phyloP scores from a whole-genome alignment of 2,113 vertebrate genomes.

The Trochalopteron elliotii region DNA sequence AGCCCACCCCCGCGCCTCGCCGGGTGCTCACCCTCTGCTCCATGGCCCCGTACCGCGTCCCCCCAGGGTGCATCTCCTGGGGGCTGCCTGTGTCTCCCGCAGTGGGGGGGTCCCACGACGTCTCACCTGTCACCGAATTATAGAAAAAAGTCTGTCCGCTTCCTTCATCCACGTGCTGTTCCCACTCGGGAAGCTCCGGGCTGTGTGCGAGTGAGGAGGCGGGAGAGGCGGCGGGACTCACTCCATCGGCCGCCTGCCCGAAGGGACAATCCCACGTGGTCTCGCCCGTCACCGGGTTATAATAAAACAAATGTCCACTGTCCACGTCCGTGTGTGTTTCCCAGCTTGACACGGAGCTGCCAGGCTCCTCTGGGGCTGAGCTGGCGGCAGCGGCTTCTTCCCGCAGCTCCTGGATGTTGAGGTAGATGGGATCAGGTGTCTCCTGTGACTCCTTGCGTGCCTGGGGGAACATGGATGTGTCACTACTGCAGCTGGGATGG shows the following conservation, averaged over 20 bases:
- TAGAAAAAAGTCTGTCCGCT: constrained; percentile 88
- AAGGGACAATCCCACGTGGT: constrained; percentile 94
- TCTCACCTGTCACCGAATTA: constrained; percentile 87
- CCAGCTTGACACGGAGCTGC: constrained; percentile 72
- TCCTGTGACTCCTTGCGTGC: neutral
- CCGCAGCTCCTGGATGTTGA: constrained; percentile 81
- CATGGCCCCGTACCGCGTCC: neutral
- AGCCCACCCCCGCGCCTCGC: neutral
- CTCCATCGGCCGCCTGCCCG: constrained; percentile 46
- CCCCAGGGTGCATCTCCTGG: constrained; percentile 28
- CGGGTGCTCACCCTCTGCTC: constrained; percentile 68
- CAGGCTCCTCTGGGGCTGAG: neutral
- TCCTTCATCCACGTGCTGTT: constrained; percentile 83
- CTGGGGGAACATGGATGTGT: neutral
- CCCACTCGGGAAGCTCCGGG: constrained; percentile 77
- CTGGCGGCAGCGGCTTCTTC: neutral
- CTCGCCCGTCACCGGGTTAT: constrained; percentile 82
- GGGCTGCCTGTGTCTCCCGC: constrained; percentile 2
- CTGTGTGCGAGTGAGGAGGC: constrained; percentile 39
- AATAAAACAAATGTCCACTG: constrained; percentile 89
- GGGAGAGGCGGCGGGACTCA: constrained; percentile 43
- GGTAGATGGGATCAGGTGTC: constrained; percentile 76
- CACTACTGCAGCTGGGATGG: neutral
- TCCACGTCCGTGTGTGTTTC: constrained; percentile 85
- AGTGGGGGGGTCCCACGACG: constrained; percentile 86